Evolutionary conservation across 1,140 invertebrate species (phyloP), one percentile per base, ranked within the genome.

Genomic region (Drosophila elegans): DNA sequence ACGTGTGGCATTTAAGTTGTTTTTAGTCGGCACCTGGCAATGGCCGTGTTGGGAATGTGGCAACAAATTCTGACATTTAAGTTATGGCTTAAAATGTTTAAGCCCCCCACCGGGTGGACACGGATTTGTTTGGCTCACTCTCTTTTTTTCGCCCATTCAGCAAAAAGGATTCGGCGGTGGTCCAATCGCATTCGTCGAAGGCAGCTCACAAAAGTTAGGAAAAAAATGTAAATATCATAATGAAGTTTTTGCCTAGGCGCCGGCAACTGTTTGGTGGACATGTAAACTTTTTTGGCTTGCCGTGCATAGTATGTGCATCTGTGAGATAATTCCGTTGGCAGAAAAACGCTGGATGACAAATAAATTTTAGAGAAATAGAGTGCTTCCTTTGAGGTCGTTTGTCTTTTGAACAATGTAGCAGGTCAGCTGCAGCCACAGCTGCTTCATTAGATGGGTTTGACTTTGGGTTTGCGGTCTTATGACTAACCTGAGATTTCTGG

Each of bases 71-170:
- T 69, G 78, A 79, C 79, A 74, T 82, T 82, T 79, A 88, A 88
- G 82, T 88, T 76, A 86, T 88, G 83, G 82, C 82, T 86, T 83
- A 86, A 83, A 88, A 83, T 79, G 59, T 79, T 83, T 76, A 68
- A 88, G 71, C 76, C 59, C 69, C 75, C 55, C 16, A n/a, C 56
- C 53, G 55, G 62, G 48, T 49, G 76, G 54, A 79, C 69, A 67
- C 53, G 44, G 52, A 59, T 62, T 64, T 36, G 51, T 27, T 13
- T 74, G 29, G 12, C 25, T 49, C 16, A 32, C 46, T 38, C 16
- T 42, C 34, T 49, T 49, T 76, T 66, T 75, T 71, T 46, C n/a
- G 27, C 3, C 16, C 9, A 4, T 4, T n/a, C 7, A 11, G 7
- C 6, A 13, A 16, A 32, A 38, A 25, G 41, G 39, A 27, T 34